Percentiles rank a stretch among this genome's conserved stretches.
Conservation (phyloP, 1,140 invertebrate genomes). For the Caenorhabditis remanei region DNA sequence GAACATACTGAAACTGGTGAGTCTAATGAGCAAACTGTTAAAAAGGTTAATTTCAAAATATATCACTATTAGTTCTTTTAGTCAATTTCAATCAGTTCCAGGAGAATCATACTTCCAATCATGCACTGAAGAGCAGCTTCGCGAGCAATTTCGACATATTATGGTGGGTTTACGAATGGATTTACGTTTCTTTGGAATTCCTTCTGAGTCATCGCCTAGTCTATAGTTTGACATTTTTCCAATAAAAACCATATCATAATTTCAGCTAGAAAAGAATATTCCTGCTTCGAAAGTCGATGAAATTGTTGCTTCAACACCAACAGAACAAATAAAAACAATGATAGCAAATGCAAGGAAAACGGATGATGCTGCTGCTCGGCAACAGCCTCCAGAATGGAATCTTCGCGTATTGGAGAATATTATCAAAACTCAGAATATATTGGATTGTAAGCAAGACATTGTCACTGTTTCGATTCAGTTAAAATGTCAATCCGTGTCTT, state of each 20-base stretch:
- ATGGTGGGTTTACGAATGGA: not conserved
- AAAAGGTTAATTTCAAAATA: not conserved
- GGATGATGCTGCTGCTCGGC: not conserved
- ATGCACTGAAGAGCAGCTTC: conserved; percentile 46
- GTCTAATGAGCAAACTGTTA: not conserved
- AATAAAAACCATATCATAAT: not conserved
- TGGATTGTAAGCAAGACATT: conserved; percentile 37
- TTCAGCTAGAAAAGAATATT: conserved; percentile 5
- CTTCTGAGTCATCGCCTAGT: too few species aligned
- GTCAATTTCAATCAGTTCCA: not conserved
- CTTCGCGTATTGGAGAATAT: not conserved
- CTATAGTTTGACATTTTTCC: not conserved
- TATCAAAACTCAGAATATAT: conserved; percentile 10
- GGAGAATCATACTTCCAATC: conserved; percentile 8
- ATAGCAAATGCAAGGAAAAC: conserved; percentile 22
- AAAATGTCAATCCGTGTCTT: conserved; percentile 9
- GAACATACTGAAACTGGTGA: not conserved
- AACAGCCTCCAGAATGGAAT: conserved; percentile 15
- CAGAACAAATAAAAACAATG: conserved; percentile 8
- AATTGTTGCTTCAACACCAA: not conserved
- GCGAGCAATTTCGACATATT: conserved; percentile 35
- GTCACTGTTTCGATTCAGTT: conserved; percentile 17
- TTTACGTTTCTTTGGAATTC: too few species aligned
- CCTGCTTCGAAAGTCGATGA: not conserved
- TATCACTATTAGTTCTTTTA: not conserved